Evolutionary conservation across 2,113 vertebrate species (phyloP).

Genomic region (Pseudolaguvia tuberculata): DNA sequence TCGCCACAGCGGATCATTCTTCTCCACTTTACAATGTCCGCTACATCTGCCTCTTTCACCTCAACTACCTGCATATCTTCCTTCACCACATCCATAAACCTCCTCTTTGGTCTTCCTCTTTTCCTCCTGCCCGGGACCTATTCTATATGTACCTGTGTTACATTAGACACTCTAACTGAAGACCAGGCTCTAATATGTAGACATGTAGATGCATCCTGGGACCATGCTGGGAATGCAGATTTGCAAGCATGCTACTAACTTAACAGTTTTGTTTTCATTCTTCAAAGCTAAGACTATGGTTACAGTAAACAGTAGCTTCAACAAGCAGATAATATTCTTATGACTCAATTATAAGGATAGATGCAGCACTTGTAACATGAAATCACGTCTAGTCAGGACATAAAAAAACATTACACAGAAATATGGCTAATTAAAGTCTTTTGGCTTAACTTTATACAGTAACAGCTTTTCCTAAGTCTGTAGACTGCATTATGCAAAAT

Average conservation of each 20-base stretch:
- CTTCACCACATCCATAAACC: no score
- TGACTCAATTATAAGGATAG: slow-evolving; percentile 7
- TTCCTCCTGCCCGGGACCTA: no score
- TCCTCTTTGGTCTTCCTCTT: no score
- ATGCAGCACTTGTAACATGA: slow-evolving; percentile 23
- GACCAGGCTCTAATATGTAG: background rate
- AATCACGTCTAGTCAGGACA: slow-evolving; percentile 33
- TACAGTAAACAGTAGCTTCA: slow-evolving; percentile 24
- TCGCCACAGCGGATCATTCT: no score
- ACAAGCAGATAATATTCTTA: background rate
- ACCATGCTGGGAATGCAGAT: background rate
- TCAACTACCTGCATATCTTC: no score
- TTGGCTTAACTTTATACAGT: background rate
- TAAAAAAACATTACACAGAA: slow-evolving; percentile 31
- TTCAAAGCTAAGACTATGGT: slow-evolving; percentile 4
- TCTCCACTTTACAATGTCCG: no score
- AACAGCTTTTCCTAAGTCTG: background rate
- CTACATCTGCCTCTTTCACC: no score
- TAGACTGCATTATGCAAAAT: background rate
- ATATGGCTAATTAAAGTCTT: slow-evolving; percentile 43
- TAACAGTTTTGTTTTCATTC: slow-evolving; percentile 40
- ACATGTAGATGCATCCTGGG: background rate
- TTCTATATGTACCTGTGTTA: slow-evolving; percentile 13
- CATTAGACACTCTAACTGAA: slow-evolving; percentile 40
- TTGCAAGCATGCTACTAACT: slow-evolving; percentile 2